phyloP scores from a whole-genome alignment of 2,113 vertebrate species.

The Steatornis caripensis region DNA sequence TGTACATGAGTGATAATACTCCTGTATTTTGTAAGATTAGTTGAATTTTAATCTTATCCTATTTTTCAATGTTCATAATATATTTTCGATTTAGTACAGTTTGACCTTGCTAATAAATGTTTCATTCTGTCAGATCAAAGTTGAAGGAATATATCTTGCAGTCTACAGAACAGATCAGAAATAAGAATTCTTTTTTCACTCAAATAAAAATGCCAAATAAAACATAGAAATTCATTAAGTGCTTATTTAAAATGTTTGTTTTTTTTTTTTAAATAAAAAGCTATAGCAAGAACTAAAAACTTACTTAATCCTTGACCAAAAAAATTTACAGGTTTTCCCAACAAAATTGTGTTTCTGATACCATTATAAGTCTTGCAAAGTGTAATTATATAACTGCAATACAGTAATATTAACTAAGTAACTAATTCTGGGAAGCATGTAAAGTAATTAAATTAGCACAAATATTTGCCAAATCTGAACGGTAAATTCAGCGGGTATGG shows the following conservation, averaged over 20 bases:
- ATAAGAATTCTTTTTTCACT: neutral
- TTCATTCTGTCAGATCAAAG: neutral
- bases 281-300: neutral
- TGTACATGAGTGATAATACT: neutral
- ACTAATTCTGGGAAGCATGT: neutral
- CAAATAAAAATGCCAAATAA: neutral
- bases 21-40: neutral
- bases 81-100: neutral
- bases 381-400: neutral
- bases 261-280: neutral
- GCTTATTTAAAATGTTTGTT: neutral
- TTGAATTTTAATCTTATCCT: neutral
- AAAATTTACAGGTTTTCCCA: accelerated
- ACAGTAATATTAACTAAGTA: neutral
- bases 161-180: neutral
- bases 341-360: neutral
- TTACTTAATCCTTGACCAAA: neutral
- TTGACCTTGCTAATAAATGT: neutral
- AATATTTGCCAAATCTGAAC: neutral
- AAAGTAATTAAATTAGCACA: neutral
- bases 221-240: neutral
- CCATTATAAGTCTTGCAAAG: neutral
- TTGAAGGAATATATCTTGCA: neutral
- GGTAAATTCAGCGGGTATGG: neutral
- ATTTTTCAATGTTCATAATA: neutral